Percentiles rank a stretch among this genome's conserved stretches.
phyloP scores from a whole-genome alignment of 2,113 vertebrate genomes.

The Casuarius casuarius region DNA sequence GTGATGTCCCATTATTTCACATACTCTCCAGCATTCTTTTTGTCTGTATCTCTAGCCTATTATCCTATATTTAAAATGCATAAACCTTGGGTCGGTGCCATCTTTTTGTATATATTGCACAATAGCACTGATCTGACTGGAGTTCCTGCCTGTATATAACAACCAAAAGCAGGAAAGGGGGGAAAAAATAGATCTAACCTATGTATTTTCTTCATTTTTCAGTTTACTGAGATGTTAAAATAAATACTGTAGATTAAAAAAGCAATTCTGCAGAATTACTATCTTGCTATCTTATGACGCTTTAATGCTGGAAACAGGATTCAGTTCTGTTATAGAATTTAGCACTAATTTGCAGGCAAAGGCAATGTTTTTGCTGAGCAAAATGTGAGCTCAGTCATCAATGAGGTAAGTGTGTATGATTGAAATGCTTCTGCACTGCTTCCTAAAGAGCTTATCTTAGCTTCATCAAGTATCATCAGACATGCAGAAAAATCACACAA shows the following conservation, averaged over 20 bases:
- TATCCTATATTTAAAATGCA: fast-evolving
- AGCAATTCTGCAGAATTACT: neutral
- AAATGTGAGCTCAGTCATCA: neutral
- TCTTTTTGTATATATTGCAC: fast-evolving
- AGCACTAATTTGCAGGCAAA: neutral
- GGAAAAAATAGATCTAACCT: neutral
- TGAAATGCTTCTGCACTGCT: neutral
- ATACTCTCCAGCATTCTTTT: neutral
- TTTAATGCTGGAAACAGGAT: neutral
- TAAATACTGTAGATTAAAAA: neutral
- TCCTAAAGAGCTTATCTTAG: neutral
- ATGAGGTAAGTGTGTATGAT: neutral
- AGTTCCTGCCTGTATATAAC: neutral
- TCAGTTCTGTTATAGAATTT: neutral
- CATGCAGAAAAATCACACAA: neutral
- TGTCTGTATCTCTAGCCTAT: neutral
- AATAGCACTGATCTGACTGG: neutral
- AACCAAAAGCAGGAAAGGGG: neutral
- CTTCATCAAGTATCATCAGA: neutral
- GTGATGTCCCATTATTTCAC: neutral
- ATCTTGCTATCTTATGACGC: neutral
- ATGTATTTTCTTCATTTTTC: neutral
- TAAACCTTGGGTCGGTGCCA: neutral
- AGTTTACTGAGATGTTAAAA: neutral
- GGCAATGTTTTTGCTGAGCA: neutral